Conservation (phyloP, 2,113 vertebrate genomes). For the Apteryx mantelli region DNA sequence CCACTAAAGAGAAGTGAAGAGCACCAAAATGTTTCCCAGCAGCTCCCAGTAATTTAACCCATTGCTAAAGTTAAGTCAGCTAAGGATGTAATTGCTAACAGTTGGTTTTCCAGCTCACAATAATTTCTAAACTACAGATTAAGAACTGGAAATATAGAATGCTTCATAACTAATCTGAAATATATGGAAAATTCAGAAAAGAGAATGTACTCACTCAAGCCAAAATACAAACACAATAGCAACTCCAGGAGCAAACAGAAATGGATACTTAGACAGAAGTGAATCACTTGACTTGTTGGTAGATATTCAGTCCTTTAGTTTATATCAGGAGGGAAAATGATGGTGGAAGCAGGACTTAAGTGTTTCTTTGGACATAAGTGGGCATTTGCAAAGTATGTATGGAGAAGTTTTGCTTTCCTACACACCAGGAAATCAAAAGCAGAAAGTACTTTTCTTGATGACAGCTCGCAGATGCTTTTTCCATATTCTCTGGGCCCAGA, state of each 20-base stretch:
- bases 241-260: background rate
- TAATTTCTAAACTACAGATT: background rate
- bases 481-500: background rate
- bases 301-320: background rate
- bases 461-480: background rate
- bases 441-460: background rate
- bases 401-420: background rate
- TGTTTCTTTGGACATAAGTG: background rate
- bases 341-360: background rate
- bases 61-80: background rate
- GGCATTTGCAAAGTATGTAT: background rate
- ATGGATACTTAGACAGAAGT: rapidly evolving
- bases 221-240: background rate
- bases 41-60: background rate
- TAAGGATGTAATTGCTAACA: background rate
- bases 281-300: background rate
- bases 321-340: background rate
- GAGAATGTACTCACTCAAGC: background rate
- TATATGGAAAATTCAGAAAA: background rate
- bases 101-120: background rate
- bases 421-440: background rate
- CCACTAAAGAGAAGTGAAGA: background rate
- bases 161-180: background rate
- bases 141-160: background rate
- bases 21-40: background rate